Evolutionary conservation across 2,797 vertebrate genomes (phyloP).

Genomic region (Sebastes cheni): DNA sequence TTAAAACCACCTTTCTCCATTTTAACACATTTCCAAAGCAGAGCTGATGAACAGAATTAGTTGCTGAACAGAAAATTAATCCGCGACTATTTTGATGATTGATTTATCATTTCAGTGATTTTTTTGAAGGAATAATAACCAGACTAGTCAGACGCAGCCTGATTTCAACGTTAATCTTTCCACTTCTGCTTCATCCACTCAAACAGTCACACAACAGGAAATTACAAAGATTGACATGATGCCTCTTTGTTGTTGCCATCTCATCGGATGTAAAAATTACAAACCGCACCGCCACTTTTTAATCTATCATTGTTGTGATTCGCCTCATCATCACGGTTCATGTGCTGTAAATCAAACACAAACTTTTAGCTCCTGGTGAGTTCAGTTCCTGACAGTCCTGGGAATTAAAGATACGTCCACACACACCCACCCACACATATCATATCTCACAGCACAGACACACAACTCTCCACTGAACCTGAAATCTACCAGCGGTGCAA

Average conservation of each 20-base stretch:
- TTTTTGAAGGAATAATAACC: neutral
- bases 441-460: constrained; percentile 20
- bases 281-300: neutral
- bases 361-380: neutral
- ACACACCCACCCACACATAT: neutral
- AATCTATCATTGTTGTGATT: neutral
- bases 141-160: neutral
- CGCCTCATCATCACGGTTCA: neutral
- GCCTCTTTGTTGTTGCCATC: neutral
- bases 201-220: neutral
- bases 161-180: neutral
- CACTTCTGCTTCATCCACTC: neutral
- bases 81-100: neutral
- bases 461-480: constrained; percentile 12
- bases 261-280: neutral
- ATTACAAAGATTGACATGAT: neutral
- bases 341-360: neutral
- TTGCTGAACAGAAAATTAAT: neutral
- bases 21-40: neutral
- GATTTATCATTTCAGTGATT: neutral
- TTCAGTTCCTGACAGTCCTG: neutral
- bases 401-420: neutral
- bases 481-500: constrained; percentile 14
- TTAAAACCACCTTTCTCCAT: too few relatives aligned
- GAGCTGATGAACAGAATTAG: too few relatives aligned